These are phyloP conservation scores for Myotis planiceps DNA, from an alignment of 2,797 vertebrate genomes.

Conservation along the genomic window DNA sequence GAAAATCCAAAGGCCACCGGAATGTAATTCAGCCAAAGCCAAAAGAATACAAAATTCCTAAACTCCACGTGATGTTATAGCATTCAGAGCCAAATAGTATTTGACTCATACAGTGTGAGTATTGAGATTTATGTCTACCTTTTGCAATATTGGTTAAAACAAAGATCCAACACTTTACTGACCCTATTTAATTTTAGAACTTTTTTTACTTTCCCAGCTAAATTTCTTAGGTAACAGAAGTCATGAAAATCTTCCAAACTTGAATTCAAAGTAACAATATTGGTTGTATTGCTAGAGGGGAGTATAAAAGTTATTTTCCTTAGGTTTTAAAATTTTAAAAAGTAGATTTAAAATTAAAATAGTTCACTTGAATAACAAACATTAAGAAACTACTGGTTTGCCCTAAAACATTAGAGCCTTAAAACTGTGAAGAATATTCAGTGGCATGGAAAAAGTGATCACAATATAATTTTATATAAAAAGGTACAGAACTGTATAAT, in stretches of 20 bases:
- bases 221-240: slow-evolving; percentile 5
- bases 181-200: not conserved
- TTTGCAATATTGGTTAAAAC: slow-evolving; percentile 31
- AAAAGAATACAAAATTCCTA: not conserved
- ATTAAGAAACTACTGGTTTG: not conserved
- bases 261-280: slow-evolving; percentile 17
- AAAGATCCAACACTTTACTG: not conserved
- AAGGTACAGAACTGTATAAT: not conserved
- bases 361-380: not conserved
- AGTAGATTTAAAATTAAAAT: not conserved
- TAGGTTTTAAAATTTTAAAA: slow-evolving; percentile 10
- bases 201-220: not conserved
- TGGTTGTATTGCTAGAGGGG: not conserved
- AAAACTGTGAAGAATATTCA: not conserved
- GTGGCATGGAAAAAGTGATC: not conserved
- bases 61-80: not conserved
- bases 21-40: not conserved
- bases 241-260: slow-evolving; percentile 10
- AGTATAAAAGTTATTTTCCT: slow-evolving; percentile 14
- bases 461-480: not conserved
- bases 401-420: not conserved
- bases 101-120: not conserved
- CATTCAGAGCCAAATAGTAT: not conserved
- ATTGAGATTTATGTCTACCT: not conserved
- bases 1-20: not conserved